These are phyloP conservation scores for Drosophila neocordata DNA, from an alignment of 1,140 invertebrate genomes.

Conservation along the genomic window DNA sequence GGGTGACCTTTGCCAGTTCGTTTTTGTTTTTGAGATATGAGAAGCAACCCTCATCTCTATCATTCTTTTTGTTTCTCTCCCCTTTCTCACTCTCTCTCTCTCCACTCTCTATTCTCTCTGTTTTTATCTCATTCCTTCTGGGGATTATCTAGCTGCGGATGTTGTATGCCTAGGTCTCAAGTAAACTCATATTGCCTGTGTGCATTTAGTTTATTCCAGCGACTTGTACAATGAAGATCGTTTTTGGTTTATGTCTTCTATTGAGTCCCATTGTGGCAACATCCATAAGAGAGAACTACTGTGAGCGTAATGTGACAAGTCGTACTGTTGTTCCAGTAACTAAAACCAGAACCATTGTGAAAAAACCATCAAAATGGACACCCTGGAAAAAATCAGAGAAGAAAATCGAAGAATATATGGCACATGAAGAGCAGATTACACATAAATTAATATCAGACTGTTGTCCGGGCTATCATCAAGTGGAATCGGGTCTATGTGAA, in stretches of 20 bases:
- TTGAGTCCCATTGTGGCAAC: conserved; percentile 21
- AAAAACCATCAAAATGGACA: conserved; percentile 49
- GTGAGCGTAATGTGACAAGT: conserved; percentile 56
- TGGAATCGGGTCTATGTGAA: conserved; percentile 62
- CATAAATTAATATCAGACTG: conserved; percentile 53
- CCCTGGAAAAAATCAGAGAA: conserved; percentile 58
- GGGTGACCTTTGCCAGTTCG: conserved; percentile 40
- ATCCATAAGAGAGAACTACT: conserved; percentile 47
- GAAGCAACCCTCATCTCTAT: conserved; percentile 30
- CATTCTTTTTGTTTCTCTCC: not conserved
- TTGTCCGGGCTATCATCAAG: conserved; percentile 49
- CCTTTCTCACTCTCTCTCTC: not conserved
- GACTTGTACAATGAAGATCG: conserved; percentile 33
- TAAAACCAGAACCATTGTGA: conserved; percentile 47
- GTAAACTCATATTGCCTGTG: conserved; percentile 10
- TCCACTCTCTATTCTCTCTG: not conserved
- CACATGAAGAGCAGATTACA: conserved; percentile 45
- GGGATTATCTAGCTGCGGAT: conserved; percentile 48
- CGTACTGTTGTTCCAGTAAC: conserved; percentile 45
- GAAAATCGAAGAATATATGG: conserved; percentile 40
- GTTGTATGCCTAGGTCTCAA: conserved; percentile 36
- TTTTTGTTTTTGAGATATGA: not conserved
- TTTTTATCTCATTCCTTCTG: conserved; percentile 6
- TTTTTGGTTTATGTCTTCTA: conserved; percentile 34
- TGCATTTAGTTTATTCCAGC: conserved; percentile 45